A percentile compares a stretch with the other conserved stretches of the same genome.
phyloP scores from a whole-genome alignment of 2,888 invertebrate genomes.

The Notodonta ziczac region DNA sequence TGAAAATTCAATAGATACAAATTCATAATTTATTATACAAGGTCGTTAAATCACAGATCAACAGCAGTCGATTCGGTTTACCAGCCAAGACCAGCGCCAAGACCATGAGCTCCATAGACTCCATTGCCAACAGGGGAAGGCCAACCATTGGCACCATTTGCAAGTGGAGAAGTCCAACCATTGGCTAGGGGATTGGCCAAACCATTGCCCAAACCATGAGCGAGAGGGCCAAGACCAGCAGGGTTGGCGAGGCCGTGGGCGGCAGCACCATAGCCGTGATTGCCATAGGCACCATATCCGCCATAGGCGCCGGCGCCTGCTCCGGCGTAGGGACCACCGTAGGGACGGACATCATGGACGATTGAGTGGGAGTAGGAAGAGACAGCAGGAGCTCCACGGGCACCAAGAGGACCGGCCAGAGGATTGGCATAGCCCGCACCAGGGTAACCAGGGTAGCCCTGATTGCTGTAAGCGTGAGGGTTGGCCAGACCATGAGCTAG shows the following conservation, averaged over 20 bases:
- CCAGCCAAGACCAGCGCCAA: constrained; percentile 29
- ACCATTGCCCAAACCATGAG: constrained; percentile 27
- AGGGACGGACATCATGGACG: constrained; percentile 37
- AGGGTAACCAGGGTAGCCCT: constrained; percentile 15
- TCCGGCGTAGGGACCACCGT: constrained; percentile 35
- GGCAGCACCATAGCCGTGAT: constrained; percentile 13
- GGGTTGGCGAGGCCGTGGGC: constrained; percentile 16
- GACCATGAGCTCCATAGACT: constrained; percentile 12
- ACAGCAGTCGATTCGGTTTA: constrained; percentile 24
- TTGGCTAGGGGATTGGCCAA: constrained; percentile 23
- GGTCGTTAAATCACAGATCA: constrained; percentile 37
- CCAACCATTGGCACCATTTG: constrained; percentile 21
- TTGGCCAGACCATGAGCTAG: background rate
- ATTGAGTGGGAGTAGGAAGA: constrained; percentile 41
- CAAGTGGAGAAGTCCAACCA: constrained; percentile 30
- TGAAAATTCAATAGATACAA: constrained; percentile 3
- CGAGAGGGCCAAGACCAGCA: constrained; percentile 24
- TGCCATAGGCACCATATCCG: constrained; percentile 18
- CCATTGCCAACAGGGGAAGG: constrained; percentile 19
- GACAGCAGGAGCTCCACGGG: constrained; percentile 32
- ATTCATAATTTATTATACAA: constrained; percentile 26
- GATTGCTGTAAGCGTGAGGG: constrained; percentile 9
- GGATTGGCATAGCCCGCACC: constrained; percentile 23
- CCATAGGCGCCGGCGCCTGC: constrained; percentile 13
- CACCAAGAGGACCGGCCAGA: constrained; percentile 24